These are phyloP conservation scores for Margaritifera margaritifera DNA, from an alignment of 2,888 invertebrate genomes.

Conservation along the genomic window DNA sequence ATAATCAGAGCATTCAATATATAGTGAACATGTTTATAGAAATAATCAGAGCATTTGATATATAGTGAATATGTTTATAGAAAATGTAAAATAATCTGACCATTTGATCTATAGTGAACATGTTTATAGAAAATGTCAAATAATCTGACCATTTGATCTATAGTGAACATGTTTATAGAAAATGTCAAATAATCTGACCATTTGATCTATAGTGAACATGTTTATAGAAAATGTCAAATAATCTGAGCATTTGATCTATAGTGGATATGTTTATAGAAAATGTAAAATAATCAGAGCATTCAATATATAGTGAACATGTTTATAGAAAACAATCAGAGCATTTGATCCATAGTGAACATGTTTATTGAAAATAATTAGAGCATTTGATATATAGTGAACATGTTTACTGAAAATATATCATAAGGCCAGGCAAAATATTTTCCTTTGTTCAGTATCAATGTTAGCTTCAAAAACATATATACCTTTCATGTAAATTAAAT, in stretches of 20 bases:
- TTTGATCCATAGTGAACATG: too few species aligned
- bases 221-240: conserved; percentile 4
- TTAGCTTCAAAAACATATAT: too few species aligned
- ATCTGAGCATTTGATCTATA: neutral
- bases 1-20: neutral
- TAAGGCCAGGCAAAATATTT: neutral
- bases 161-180: neutral
- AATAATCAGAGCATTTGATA: conserved; percentile 6
- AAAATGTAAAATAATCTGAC: conserved; percentile 21
- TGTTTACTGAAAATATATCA: neutral
- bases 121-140: conserved; percentile 2
- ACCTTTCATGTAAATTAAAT: too few species aligned
- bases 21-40: too few species aligned
- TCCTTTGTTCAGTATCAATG: neutral
- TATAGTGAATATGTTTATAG: too few species aligned
- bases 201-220: too few species aligned
- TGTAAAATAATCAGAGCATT: conserved; percentile 21
- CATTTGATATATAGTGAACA: too few species aligned
- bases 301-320: too few species aligned
- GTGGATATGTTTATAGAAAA: neutral
- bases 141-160: neutral
- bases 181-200: conserved; percentile 5
- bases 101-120: too few species aligned
- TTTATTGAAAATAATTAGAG: conserved; percentile 7
- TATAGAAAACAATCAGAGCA: conserved; percentile 6